Evolutionary conservation across 1,140 invertebrate genomes (phyloP), one percentile per base, ranked within the genome.

Genomic region (Caenorhabditis remanei): DNA sequence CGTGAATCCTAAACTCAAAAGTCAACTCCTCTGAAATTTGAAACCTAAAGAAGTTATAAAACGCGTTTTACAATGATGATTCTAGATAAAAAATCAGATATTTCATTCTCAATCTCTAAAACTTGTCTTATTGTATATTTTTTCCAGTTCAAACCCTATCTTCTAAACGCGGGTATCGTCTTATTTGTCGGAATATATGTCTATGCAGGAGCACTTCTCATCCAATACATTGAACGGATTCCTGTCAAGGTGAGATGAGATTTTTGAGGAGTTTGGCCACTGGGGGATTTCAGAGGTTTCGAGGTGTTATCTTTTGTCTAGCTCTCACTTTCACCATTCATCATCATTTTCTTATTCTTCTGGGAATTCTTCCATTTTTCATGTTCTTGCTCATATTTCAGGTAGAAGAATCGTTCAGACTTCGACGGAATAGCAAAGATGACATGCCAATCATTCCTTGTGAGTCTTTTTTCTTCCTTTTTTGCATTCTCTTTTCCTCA

Each of bases 131-230:
- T 16, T 61, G 56, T 4, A n/a, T 19, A 65, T 40, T 9, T 65
- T 32, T 79, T 79, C 24, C 71, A 79, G 71, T 50, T 79, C 46
- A 79, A 79, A 50, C 71, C 71, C n/a, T 79, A 79, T 79, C 71
- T 79, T 7, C 71, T 79, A 11, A 79, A 79, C 14, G 71, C 71
- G 46, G 71, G 71, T 79, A 79, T 79, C 21, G 71, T 79, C 2
- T 11, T 79, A 0, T 79, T 79, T 16, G 71, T 79, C n/a, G 71
- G 71, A 50, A 79, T 79, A n/a, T 79, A 79, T 50, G 71, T 79
- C 19, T 79, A 79, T 43, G 71, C 71, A 3, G 71, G 71, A 50
- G 71, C 71, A 50, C 71, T 79, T 50, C 71, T 79, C 46, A 79
- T 79, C 9, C 71, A 79, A 14, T 79, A 79, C 71, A 79, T 79